These are phyloP conservation scores for Bursaphelenchus mucronatus DNA, from an alignment of 1,140 invertebrate genomes.

Conservation along the genomic window DNA sequence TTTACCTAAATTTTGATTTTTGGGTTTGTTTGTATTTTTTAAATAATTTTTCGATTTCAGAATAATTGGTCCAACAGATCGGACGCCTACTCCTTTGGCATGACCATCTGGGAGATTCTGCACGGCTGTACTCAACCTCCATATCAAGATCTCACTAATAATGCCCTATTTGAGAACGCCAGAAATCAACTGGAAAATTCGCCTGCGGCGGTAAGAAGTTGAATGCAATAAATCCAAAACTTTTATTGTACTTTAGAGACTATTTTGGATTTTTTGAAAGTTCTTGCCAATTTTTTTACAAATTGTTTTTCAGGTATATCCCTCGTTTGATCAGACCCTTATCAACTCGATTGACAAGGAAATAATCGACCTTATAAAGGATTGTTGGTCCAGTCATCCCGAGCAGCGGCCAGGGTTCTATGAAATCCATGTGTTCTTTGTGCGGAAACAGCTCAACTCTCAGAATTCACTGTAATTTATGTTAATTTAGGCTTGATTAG, in stretches of 20 bases:
- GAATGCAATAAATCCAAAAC: background rate
- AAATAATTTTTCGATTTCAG: slow-evolving; percentile 23
- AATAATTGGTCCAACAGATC: slow-evolving; percentile 35
- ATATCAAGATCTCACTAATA: slow-evolving; percentile 23
- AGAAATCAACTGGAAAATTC: slow-evolving; percentile 16
- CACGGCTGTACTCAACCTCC: slow-evolving; percentile 25
- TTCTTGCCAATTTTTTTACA: background rate
- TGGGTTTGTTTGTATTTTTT: background rate
- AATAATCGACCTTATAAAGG: slow-evolving; percentile 21
- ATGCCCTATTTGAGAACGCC: slow-evolving; percentile 38
- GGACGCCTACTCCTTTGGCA: slow-evolving; percentile 35
- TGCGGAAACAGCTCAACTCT: slow-evolving; percentile 24
- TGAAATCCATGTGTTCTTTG: slow-evolving; percentile 30
- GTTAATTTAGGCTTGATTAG: no score
- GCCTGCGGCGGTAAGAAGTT: slow-evolving; percentile 21
- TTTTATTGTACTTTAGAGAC: slow-evolving; percentile 20
- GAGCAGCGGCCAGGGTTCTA: slow-evolving; percentile 21
- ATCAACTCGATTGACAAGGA: slow-evolving; percentile 1
- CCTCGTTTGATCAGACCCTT: no score
- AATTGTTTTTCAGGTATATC: background rate
- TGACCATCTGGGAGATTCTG: slow-evolving; percentile 32
- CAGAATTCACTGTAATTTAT: no score
- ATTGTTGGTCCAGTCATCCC: slow-evolving; percentile 23
- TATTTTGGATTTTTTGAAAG: slow-evolving; percentile 13
- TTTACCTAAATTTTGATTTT: slow-evolving; percentile 2